Conservation (phyloP, 2,888 invertebrate genomes). For the Sipha maydis region DNA sequence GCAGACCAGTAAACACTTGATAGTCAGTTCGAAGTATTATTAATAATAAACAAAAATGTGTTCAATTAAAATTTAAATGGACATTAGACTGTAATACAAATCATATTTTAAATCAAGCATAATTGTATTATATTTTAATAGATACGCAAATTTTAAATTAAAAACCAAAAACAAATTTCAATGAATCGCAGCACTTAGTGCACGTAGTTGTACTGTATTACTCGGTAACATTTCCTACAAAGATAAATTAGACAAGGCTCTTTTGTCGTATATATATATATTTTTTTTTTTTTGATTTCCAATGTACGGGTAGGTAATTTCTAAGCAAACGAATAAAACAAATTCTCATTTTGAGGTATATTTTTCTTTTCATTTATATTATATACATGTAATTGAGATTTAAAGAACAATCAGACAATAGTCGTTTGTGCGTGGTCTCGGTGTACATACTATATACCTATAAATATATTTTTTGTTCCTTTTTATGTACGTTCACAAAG, state of each 20-base stretch:
- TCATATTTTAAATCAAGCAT: too few relatives aligned
- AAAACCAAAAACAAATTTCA: too few relatives aligned
- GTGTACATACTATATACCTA: not conserved
- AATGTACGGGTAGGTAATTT: not conserved
- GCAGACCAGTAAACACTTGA: not conserved
- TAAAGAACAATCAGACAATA: slow-evolving; percentile 25
- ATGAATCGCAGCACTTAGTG: not conserved
- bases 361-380: not conserved
- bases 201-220: too few relatives aligned
- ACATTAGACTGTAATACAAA: too few relatives aligned
- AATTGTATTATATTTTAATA: not conserved
- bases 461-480: not conserved
- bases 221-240: not conserved
- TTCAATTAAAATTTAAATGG: too few relatives aligned
- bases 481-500: slow-evolving; percentile 3
- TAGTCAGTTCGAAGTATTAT: not conserved
- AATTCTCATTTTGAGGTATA: slow-evolving; percentile 14
- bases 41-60: not conserved
- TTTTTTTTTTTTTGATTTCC: not conserved
- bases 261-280: not conserved
- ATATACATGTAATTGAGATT: slow-evolving; percentile 12
- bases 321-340: slow-evolving; percentile 14
- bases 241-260: not conserved
- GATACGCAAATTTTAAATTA: not conserved
- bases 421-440: not conserved